Conservation (phyloP, 1,140 invertebrate species). For the Arion vulgaris region DNA sequence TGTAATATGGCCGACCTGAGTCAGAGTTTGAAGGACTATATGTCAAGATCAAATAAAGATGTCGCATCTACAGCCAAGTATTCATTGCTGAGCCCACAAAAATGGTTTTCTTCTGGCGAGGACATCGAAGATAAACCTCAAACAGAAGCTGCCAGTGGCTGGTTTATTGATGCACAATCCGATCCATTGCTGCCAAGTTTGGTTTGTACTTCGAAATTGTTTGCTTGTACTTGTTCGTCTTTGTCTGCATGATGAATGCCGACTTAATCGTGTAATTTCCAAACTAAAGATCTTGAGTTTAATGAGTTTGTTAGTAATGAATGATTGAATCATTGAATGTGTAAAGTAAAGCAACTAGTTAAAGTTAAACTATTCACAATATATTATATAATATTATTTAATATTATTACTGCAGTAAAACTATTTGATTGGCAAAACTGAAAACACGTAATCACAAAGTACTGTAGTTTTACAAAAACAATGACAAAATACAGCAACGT, state of each 20-base stretch:
- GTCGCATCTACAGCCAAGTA: slow-evolving; percentile 31
- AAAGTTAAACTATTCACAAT: no score
- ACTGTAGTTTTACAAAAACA: no score
- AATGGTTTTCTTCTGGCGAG: slow-evolving; percentile 52
- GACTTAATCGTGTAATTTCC: neutral
- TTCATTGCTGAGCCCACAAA: slow-evolving; percentile 44
- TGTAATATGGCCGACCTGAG: slow-evolving; percentile 55
- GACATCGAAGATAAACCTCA: slow-evolving; percentile 42
- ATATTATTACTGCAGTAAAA: no score
- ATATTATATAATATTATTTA: no score
- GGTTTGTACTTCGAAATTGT: slow-evolving; percentile 47
- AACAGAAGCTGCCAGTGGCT: slow-evolving; percentile 58
- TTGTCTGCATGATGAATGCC: no score
- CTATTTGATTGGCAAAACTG: no score
- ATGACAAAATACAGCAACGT: no score
- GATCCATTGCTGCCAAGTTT: slow-evolving; percentile 66
- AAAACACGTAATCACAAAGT: no score
- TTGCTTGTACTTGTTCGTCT: neutral
- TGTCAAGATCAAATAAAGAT: slow-evolving; percentile 50
- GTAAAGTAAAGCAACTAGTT: no score
- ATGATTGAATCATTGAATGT: no score
- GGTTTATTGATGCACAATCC: slow-evolving; percentile 67
- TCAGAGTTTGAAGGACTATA: slow-evolving; percentile 56
- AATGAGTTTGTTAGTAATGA: neutral
- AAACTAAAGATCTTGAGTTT: neutral